A percentile compares a stretch with the other conserved stretches of the same genome.
Conservation (phyloP, 2,113 vertebrate species). For the Piliocolobus tephrosceles region DNA sequence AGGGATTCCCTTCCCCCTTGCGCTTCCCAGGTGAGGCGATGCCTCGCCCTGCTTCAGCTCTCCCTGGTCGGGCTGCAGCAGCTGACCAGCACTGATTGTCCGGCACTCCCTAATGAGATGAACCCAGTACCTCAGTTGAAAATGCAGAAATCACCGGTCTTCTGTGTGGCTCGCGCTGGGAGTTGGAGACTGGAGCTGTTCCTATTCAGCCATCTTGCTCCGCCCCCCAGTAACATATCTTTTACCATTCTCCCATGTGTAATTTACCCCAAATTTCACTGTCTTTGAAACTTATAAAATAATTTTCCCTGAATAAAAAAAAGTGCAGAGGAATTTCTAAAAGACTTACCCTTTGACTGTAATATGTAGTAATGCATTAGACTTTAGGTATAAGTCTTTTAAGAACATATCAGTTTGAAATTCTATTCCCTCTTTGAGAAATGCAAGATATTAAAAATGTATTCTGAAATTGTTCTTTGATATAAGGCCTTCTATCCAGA, state of each 20-base stretch:
- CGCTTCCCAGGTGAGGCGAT: too few relatives aligned
- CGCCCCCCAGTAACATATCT: not conserved
- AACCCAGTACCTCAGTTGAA: too few relatives aligned
- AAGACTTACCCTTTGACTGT: conserved; percentile 13
- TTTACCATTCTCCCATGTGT: not conserved
- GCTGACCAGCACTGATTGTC: too few relatives aligned
- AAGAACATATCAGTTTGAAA: conserved; percentile 31
- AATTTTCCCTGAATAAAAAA: conserved; percentile 32
- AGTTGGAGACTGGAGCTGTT: too few relatives aligned
- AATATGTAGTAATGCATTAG: conserved; percentile 17
- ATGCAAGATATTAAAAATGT: conserved; percentile 51
- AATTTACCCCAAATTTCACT: not conserved
- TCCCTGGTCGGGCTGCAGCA: too few relatives aligned
- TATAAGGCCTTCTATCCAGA: conserved; percentile 6
- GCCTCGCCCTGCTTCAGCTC: too few relatives aligned
- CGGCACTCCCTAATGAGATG: too few relatives aligned
- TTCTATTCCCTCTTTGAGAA: conserved; percentile 48
- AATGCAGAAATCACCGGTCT: too few relatives aligned
- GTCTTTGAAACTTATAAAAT: conserved; percentile 12
- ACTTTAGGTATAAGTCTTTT: conserved; percentile 14
- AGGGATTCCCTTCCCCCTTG: too few relatives aligned
- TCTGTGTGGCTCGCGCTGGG: too few relatives aligned
- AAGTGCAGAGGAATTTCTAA: not conserved
- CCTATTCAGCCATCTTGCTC: too few relatives aligned
- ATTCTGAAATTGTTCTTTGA: conserved; percentile 53